Evolutionary conservation across 30 jellyfish, hydroid and myxozoan species (phyloP), one percentile per base, ranked within the genome.

Genomic region (Hydra vulgaris): DNA sequence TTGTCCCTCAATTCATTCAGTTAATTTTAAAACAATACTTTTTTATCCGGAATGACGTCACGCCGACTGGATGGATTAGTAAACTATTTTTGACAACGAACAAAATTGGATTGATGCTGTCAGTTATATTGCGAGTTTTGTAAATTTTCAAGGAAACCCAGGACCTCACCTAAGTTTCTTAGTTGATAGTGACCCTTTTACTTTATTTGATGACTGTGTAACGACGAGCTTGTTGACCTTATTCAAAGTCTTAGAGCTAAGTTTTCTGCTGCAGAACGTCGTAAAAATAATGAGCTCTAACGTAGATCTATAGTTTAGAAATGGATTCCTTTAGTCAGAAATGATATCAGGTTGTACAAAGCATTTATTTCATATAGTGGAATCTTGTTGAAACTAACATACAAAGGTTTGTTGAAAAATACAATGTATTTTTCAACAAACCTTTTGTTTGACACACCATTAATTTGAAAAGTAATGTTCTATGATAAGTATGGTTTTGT

Each of bases 401-500:
- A n/a, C n/a, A n/a, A n/a, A 56, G 17, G 18, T 15, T 15, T 15
- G n/a, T n/a, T n/a, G n/a, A n/a, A 15, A 56, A 15, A 56, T 56
- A n/a, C 71, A 56, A 56, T 56, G 71, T 56, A 56, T n/a, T 56
- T 56, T 56, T 56, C 71, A 56, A 56, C 71, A 15, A n/a, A 56
- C 71, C 71, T 15, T 15, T n/a, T 56, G 71, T 56, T 56, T n/a
- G n/a, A 56, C 17, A 56, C 71, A 56, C 71, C 71, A 56, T 15
- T 56, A 56, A 56, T 56, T 15, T n/a, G 71, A n/a, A 56, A 56
- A 56, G 18, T 56, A 56, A 56, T 56, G 71, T 15, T n/a, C n/a
- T n/a, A 56, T 17, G n/a, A n/a, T n/a, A n/a, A n/a, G n/a, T n/a
- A n/a, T n/a, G n/a, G n/a, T n/a, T n/a, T n/a, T n/a, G n/a, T n/a